These are phyloP conservation scores for Margarornis squamiger DNA, from an alignment of 2,797 vertebrate species.

Conservation along the genomic window DNA sequence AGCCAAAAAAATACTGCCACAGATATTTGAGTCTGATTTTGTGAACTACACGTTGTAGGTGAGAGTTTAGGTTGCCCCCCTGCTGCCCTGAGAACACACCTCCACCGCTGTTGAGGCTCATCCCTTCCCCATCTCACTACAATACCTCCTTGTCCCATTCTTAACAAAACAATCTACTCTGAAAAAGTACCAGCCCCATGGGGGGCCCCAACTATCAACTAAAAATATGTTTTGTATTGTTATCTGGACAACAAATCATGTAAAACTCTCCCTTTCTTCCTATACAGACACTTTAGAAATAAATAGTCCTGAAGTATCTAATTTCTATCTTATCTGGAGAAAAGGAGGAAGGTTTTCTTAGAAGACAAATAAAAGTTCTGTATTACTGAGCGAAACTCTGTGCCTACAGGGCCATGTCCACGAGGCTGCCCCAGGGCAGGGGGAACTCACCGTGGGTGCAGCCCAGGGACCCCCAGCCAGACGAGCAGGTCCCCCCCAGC, in stretches of 20 bases:
- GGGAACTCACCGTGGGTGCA: not conserved
- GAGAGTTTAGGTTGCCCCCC: not conserved
- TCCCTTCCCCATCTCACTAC: not conserved
- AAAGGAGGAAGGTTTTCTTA: not conserved
- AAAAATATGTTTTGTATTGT: accelerated
- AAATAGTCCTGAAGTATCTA: accelerated
- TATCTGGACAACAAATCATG: not conserved
- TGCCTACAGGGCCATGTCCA: accelerated
- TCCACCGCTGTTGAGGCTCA: not conserved
- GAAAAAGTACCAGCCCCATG: not conserved
- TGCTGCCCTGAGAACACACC: accelerated
- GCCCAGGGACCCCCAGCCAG: accelerated
- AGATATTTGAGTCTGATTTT: not conserved
- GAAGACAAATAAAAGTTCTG: not conserved
- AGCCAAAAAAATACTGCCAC: not conserved
- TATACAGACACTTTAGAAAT: accelerated
- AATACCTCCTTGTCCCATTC: not conserved
- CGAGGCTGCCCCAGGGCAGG: not conserved
- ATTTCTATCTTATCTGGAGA: not conserved
- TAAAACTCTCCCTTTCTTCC: not conserved
- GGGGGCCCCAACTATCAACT: not conserved
- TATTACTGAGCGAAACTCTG: not conserved
- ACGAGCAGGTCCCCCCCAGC: not conserved
- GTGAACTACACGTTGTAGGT: accelerated
- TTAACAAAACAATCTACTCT: not conserved